Percentiles rank a stretch among this genome's conserved stretches.
Conservation (phyloP, 2,888 invertebrate genomes). For the Thecophora atra region DNA sequence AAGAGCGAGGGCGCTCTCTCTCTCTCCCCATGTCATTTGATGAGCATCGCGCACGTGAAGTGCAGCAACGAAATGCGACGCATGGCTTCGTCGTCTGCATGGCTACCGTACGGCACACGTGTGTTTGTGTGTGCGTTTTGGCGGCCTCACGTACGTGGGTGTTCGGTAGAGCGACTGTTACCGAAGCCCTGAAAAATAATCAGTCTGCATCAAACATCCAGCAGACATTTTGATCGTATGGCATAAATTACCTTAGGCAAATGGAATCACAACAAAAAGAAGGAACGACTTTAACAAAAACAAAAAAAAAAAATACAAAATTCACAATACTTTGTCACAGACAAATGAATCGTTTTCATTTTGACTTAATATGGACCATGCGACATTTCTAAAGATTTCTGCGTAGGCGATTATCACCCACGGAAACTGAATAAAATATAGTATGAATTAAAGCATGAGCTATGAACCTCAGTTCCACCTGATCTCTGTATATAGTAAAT, state of each 20-base stretch:
- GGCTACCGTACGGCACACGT: too few species aligned
- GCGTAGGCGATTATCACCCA: conserved; percentile 39
- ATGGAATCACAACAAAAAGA: background rate
- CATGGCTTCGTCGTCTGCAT: too few species aligned
- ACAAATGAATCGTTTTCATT: conserved; percentile 11
- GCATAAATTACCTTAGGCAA: background rate
- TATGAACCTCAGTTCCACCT: conserved; percentile 38
- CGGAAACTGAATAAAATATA: background rate
- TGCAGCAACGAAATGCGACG: too few species aligned
- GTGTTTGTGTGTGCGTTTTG: too few species aligned
- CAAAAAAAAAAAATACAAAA: background rate
- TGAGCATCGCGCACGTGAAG: too few species aligned
- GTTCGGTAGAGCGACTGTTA: too few species aligned
- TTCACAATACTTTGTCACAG: background rate
- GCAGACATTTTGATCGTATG: too few species aligned
- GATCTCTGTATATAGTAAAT: background rate
- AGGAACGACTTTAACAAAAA: background rate
- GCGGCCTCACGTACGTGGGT: too few species aligned
- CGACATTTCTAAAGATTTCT: background rate
- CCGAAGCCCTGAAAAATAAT: background rate
- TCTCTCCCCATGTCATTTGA: too few species aligned
- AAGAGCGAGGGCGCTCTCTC: too few species aligned
- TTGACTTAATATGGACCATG: background rate
- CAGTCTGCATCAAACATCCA: background rate
- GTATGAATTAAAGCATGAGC: conserved; percentile 25